Base-by-base conservation (phyloP, 64 coral and sea anemone genomes). In the Anthopleura sola region DNA sequence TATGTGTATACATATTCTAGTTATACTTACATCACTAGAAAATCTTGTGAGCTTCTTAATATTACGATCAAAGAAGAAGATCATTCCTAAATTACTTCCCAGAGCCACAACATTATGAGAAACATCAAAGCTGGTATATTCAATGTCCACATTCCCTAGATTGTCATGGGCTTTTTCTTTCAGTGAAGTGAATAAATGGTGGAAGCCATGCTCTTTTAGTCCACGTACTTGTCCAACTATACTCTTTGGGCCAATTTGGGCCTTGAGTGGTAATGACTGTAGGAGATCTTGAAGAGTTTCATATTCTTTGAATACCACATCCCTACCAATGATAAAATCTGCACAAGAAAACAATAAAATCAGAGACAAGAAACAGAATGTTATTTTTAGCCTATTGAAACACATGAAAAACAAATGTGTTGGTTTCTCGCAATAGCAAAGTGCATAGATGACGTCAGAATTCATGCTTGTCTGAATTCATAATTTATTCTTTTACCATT, bases 281-380 rank as follows among this genome's bases (percentile, higher is more conserved):
- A 93, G 24, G 14, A 93, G 56, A 12, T 93, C 87, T 68, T 57
- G 87, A 44, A 88, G 48, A 66, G 83, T 54, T 29, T 93, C 91
- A 79, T 88, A 80, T 36, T 97, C 91, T 55, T 79, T 75, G 56
- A 98, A 84, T 83, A 98, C 88, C 80, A 88, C 86, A 85, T 98
- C 95, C 18, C 84, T 86, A 47, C 95, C 95, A 86, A 97, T 91
- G 31, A 97, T 69, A 80, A 93, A 91, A 82, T 93, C 95, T 97
- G 55, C 13, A 75, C n/a, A 83, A 71, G 31, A 29, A 71, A 71
- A 15, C 12, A 32, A 71, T 34, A 32, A 14, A 34, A n/a, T 44
- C 4, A 44, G 40, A 44, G 4, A 44, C 9, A 44, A 3, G 9
- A 44, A 44, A 44, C 9, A 6, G 40, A 8, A 44, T 44, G 4